Evolutionary conservation across 2,797 vertebrate genomes (phyloP), one percentile per base, ranked within the genome.

Genomic region (Allobates femoralis): DNA sequence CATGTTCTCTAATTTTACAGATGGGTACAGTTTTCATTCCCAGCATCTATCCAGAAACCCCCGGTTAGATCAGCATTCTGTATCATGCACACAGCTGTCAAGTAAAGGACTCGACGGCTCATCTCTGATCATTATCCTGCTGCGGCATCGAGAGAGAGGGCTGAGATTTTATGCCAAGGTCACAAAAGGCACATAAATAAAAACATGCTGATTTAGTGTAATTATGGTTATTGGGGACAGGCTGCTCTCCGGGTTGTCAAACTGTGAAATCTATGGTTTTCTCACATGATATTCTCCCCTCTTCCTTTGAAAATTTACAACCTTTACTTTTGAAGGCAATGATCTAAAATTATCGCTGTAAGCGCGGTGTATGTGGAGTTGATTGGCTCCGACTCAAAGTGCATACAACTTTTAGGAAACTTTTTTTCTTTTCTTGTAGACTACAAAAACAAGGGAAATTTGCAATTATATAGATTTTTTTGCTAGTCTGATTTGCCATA

Each of bases 291-390:
- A 32, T 77, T 81, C 18, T 34, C 64, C 26, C 69, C 26, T 58
- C 82, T 51, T 64, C 86, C 82, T 71, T 58, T 56, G 83, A 85
- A 67, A 87, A 86, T 87, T 87, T 89, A 88, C 90, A 71, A 62
- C 89, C 86, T 69, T 41, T 37, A 10, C 37, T 23, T 69, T 30
- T 37, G 10, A 69, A 41, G 66, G 34, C 66, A 69, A 41, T 37
- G 30, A 7, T 23, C 28, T 67, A 64, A 64, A 64, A 67, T 67
- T 67, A 21, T 34, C 18, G 32, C 19, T 37, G 34, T 23, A 32
- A 37, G 11, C 37, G 21, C 34, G 21, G 19, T 69, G 21, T 10
- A 11, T 41, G 6, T 69, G 10, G 15, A 18, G 21, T 14, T 37
- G 66, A 69, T 5, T 37, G 6, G 66, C 37, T 23, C 21, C 11